Conservation (phyloP, 2,113 vertebrate genomes). For the Thalassoma bifasciatum region DNA sequence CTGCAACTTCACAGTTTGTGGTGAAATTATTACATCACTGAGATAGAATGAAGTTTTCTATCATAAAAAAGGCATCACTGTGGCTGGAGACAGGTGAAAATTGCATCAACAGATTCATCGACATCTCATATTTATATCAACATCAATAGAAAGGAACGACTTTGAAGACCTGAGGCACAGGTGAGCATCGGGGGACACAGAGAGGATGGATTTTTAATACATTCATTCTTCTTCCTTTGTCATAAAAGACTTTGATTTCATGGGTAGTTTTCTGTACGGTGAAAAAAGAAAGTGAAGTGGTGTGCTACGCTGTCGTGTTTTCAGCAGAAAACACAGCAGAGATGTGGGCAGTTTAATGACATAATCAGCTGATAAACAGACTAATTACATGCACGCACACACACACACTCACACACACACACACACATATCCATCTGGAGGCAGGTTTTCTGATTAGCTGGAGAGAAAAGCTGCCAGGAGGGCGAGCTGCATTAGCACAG, state of each 20-base stretch:
- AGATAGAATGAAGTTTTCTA: neutral
- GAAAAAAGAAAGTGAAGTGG: neutral
- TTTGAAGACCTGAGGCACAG: constrained; percentile 29
- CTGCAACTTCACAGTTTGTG: neutral
- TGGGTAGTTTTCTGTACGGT: neutral
- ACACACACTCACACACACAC: constrained; percentile 32
- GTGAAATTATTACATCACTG: neutral
- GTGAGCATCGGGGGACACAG: constrained; percentile 12
- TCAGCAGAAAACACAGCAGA: constrained; percentile 32
- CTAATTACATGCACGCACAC: constrained; percentile 44
- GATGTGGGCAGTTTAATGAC: constrained; percentile 56
- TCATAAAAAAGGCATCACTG: neutral
- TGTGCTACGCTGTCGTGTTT: constrained; percentile 2
- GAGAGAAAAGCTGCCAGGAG: constrained; percentile 30
- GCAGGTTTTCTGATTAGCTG: constrained; percentile 56
- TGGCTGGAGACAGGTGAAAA: neutral
- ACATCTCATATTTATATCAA: constrained; percentile 34
- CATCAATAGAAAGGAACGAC: constrained; percentile 24
- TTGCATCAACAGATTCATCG: neutral
- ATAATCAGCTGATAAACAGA: constrained; percentile 58
- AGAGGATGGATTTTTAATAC: constrained; percentile 16
- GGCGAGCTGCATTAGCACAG: constrained; percentile 39
- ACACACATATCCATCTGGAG: constrained; percentile 61
- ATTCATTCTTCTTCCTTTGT: neutral
- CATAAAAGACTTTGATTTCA: constrained; percentile 1